phyloP scores from a whole-genome alignment of 2,888 invertebrate species.

The Apodemia mormo region DNA sequence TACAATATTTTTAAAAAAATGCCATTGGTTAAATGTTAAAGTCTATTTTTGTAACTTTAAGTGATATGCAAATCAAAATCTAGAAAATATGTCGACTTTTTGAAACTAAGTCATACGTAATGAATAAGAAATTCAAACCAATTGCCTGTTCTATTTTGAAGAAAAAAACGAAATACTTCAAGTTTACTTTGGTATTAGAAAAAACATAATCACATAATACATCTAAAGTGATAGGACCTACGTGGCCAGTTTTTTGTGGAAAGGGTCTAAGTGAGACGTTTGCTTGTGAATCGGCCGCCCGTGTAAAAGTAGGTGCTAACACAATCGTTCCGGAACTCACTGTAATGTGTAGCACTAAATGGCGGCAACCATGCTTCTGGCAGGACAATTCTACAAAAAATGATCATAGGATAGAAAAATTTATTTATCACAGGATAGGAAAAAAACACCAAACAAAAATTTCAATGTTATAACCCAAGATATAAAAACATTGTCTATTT shows the following conservation, averaged over 20 bases:
- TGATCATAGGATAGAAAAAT: neutral
- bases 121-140: too few species aligned
- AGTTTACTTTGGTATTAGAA: neutral
- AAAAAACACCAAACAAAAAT: too few species aligned
- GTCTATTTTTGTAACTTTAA: too few species aligned
- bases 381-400: conserved; percentile 21
- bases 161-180: neutral
- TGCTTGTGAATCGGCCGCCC: conserved; percentile 39
- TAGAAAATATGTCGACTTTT: too few species aligned
- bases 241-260: conserved; percentile 19
- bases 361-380: conserved; percentile 33
- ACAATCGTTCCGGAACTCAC: conserved; percentile 58
- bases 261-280: conserved; percentile 30
- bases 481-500: too few species aligned
- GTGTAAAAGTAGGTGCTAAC: conserved; percentile 68
- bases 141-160: neutral
- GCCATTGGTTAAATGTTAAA: too few species aligned
- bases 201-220: conserved; percentile 11
- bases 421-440: too few species aligned
- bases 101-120: too few species aligned
- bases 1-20: too few species aligned
- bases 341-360: conserved; percentile 57
- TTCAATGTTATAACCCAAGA: too few species aligned
- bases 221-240: conserved; percentile 20
- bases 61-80: too few species aligned